Evolutionary conservation across 2,113 vertebrate species (phyloP).

Genomic region (Tricholaema leucomelas): DNA sequence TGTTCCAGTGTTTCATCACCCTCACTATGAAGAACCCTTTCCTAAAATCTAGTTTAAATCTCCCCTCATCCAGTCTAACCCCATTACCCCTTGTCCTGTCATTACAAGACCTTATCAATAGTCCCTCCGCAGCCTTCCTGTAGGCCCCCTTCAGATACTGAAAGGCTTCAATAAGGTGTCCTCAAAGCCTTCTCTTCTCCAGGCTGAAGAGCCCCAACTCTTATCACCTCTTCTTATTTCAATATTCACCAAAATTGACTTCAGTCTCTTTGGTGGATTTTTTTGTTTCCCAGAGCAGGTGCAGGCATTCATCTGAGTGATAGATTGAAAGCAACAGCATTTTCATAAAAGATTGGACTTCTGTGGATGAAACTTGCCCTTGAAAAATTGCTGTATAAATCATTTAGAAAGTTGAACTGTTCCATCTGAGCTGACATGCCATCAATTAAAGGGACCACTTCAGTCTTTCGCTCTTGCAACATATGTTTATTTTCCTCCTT

Average conservation of each 20-base stretch:
- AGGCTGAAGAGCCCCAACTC: too few species aligned
- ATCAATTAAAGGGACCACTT: not conserved
- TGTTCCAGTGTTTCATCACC: too few species aligned
- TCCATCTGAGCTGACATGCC: not conserved
- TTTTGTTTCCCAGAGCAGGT: not conserved
- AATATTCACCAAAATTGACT: not conserved
- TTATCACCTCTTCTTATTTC: not conserved
- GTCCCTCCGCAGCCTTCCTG: too few species aligned
- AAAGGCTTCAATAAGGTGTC: too few species aligned
- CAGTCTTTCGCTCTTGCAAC: not conserved
- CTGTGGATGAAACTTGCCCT: not conserved
- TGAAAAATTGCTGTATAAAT: not conserved
- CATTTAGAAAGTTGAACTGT: not conserved
- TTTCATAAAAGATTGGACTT: not conserved
- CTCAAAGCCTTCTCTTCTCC: too few species aligned
- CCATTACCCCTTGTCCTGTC: too few species aligned
- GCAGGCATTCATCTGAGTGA: not conserved
- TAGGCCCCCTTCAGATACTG: too few species aligned
- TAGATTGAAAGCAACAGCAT: not conserved
- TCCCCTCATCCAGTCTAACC: too few species aligned
- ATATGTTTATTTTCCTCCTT: not conserved
- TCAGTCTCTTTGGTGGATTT: not conserved
- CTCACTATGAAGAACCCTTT: too few species aligned
- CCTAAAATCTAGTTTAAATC: too few species aligned
- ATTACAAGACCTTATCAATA: too few species aligned